Percentiles rank a stretch among this genome's conserved stretches.
phyloP scores from a whole-genome alignment of 2,797 vertebrate genomes.

The Sebastiscus tertius region DNA sequence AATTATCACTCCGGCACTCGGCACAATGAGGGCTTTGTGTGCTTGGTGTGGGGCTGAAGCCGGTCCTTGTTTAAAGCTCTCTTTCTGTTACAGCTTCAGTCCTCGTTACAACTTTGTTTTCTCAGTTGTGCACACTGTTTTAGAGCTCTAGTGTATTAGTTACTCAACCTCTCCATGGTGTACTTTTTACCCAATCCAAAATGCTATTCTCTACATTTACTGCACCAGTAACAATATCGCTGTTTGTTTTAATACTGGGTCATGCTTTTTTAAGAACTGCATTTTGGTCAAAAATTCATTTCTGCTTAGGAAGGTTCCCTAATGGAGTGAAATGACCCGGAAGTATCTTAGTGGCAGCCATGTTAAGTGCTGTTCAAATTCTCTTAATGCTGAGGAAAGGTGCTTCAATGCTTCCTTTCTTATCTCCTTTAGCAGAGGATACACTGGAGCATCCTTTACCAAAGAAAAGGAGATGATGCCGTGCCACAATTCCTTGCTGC shows the following conservation, averaged over 20 bases:
- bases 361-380: no score
- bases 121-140: conserved; percentile 19
- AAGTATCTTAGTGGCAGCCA: no score
- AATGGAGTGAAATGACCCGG: no score
- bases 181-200: neutral
- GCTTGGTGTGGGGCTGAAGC: conserved; percentile 19
- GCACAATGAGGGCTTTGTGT: conserved; percentile 60
- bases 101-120: conserved; percentile 31
- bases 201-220: neutral
- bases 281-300: no score
- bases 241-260: neutral
- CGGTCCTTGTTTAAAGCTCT: conserved; percentile 10
- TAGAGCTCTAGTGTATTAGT: neutral
- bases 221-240: neutral
- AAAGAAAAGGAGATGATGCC: no score
- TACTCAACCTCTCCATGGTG: neutral
- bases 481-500: no score
- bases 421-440: no score
- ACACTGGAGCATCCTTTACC: no score
- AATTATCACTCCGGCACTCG: conserved; percentile 36
- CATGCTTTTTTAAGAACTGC: neutral
- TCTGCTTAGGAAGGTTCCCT: no score
- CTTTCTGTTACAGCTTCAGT: conserved; percentile 25
- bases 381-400: no score
- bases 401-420: no score